phyloP scores from a whole-genome alignment of 2,888 invertebrate species.

The Amitus sp. region DNA sequence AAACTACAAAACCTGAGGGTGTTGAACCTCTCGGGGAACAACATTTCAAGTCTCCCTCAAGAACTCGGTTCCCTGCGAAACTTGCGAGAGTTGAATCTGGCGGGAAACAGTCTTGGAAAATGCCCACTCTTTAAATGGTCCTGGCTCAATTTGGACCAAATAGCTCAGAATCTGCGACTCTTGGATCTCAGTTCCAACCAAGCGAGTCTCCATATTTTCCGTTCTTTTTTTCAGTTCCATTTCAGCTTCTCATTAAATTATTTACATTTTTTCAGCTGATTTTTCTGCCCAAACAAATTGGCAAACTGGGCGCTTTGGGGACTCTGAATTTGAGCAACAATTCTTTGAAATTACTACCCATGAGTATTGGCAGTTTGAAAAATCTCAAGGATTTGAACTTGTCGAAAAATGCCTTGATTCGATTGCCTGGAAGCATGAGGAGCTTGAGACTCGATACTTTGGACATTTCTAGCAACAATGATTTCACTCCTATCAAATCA shows the following conservation, averaged over 20 bases:
- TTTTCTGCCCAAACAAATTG: conserved; percentile 72
- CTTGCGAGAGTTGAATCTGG: conserved; percentile 72
- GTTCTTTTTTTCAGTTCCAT: no score
- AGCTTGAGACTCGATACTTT: conserved; percentile 69
- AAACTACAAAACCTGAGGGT: conserved; percentile 73
- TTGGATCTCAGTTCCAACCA: conserved; percentile 76
- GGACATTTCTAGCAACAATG: conserved; percentile 70
- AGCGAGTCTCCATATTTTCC: no score
- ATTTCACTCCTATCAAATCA: conserved; percentile 43
- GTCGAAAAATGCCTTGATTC: conserved; percentile 68
- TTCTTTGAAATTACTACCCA: conserved; percentile 70
- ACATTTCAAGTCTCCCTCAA: conserved; percentile 75
- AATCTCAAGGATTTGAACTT: conserved; percentile 68
- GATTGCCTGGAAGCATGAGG: conserved; percentile 72
- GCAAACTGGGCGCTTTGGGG: conserved; percentile 72
- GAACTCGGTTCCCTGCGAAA: conserved; percentile 74
- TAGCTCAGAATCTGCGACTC: conserved; percentile 68
- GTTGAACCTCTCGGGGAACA: conserved; percentile 78
- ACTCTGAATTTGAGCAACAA: conserved; percentile 76
- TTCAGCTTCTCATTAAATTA: no score
- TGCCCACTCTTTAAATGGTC: conserved; percentile 70
- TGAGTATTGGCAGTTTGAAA: conserved; percentile 72
- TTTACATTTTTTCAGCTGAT: conserved; percentile 48
- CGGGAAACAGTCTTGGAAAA: conserved; percentile 74
- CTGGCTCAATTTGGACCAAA: conserved; percentile 72